phyloP scores from a whole-genome alignment of 2,888 invertebrate species.

The Macaria notata region DNA sequence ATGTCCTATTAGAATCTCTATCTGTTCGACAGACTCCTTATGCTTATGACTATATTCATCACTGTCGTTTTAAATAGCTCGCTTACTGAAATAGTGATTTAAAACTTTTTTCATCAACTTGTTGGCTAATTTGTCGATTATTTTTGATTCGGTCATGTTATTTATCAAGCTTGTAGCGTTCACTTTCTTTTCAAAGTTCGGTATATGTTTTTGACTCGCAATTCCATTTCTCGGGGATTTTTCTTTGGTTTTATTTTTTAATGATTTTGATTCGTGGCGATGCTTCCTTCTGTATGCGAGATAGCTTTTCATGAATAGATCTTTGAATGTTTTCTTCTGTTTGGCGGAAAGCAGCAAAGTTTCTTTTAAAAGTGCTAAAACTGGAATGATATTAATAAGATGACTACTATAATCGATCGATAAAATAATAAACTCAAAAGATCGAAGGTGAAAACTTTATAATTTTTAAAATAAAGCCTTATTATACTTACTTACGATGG shows the following conservation, averaged over 20 bases:
- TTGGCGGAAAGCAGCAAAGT: background rate
- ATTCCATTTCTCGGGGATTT: background rate
- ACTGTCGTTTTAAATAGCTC: background rate
- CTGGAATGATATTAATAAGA: background rate
- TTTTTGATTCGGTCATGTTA: constrained; percentile 10
- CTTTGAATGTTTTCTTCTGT: constrained; percentile 9
- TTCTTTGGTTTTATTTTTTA: background rate
- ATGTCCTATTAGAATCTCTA: too few relatives aligned
- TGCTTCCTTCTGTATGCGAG: constrained; percentile 6
- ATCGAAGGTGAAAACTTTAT: too few relatives aligned
- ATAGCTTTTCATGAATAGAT: constrained; percentile 7
- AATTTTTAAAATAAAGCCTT: too few relatives aligned
- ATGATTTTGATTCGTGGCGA: background rate
- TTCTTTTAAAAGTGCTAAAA: constrained; percentile 4
- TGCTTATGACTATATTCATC: background rate
- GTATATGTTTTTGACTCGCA: background rate
- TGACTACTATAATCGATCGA: too few relatives aligned
- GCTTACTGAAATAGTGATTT: background rate
- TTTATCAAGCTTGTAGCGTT: constrained; percentile 7
- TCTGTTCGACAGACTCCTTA: too few relatives aligned
- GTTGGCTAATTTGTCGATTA: constrained; percentile 9
- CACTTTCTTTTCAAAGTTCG: background rate
- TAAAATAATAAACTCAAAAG: too few relatives aligned
- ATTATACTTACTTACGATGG: too few relatives aligned
- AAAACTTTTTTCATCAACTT: constrained; percentile 7